Evolutionary conservation across 1,140 invertebrate genomes (phyloP).

Genomic region (Parapsyche elsis): DNA sequence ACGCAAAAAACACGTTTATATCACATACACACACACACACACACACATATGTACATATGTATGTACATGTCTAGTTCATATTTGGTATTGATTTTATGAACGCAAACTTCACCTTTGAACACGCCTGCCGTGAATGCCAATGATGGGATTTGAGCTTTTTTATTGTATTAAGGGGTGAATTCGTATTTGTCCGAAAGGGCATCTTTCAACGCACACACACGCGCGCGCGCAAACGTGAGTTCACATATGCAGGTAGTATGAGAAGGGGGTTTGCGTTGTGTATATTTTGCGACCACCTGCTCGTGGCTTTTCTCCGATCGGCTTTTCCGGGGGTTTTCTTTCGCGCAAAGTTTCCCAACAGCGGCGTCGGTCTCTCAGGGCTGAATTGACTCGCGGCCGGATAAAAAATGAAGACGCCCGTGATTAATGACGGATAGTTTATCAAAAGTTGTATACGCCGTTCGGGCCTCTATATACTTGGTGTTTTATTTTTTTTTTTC

Average conservation of each 20-base stretch:
- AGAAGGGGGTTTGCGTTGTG: background rate
- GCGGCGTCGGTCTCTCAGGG: constrained; percentile 4
- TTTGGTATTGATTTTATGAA: constrained; percentile 34
- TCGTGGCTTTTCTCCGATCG: constrained; percentile 2
- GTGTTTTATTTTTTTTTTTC: background rate
- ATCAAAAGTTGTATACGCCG: constrained; percentile 51
- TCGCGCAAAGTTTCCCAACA: background rate
- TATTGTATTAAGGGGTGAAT: constrained; percentile 27
- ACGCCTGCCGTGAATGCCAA: constrained; percentile 36
- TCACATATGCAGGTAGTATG: background rate
- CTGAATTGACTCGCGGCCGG: constrained; percentile 45
- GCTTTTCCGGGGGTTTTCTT: constrained; percentile 1
- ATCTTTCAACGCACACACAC: background rate
- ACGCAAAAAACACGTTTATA: constrained; percentile 11
- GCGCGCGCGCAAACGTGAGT: background rate
- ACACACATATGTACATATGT: background rate
- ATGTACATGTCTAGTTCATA: background rate
- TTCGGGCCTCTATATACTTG: background rate
- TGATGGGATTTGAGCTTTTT: constrained; percentile 35
- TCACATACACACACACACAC: background rate
- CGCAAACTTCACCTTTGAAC: constrained; percentile 20
- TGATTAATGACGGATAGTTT: constrained; percentile 56
- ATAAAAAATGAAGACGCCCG: constrained; percentile 52
- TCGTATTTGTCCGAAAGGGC: constrained; percentile 16
- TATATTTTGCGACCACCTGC: constrained; percentile 12